Evolutionary conservation across 2,797 vertebrate species (phyloP).

Genomic region (Chloroceryle inda): DNA sequence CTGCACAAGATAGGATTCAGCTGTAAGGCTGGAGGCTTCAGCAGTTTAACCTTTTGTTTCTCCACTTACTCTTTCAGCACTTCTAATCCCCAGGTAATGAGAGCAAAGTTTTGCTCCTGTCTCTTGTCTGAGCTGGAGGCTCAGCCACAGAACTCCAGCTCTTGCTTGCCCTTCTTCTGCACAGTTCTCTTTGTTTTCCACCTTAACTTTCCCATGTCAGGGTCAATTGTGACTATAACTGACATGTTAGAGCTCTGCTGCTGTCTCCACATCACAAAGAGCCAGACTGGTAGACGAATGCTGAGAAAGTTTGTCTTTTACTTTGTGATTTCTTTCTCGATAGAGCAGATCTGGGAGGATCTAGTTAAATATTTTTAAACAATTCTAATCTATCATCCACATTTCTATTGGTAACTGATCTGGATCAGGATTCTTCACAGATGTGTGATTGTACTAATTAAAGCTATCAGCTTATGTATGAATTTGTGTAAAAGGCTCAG

Average conservation of each 20-base stretch:
- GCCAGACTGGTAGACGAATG: fast-evolving
- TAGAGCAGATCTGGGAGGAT: background rate
- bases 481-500: background rate
- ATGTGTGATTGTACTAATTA: background rate
- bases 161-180: background rate
- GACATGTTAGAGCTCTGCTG: background rate
- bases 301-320: background rate
- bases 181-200: background rate
- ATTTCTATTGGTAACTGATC: background rate
- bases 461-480: background rate
- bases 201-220: background rate
- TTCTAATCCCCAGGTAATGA: background rate
- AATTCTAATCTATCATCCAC: background rate
- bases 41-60: background rate
- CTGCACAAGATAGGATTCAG: background rate
- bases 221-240: background rate
- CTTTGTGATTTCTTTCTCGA: background rate
- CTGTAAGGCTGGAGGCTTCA: background rate
- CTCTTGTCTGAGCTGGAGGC: background rate
- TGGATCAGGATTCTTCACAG: background rate
- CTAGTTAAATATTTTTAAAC: background rate
- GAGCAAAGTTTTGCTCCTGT: background rate
- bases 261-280: background rate
- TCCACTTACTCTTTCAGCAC: background rate
- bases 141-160: background rate